Evolutionary conservation across 2,888 invertebrate species (phyloP), one percentile per base, ranked within the genome.

Genomic region (Aquatica leii): DNA sequence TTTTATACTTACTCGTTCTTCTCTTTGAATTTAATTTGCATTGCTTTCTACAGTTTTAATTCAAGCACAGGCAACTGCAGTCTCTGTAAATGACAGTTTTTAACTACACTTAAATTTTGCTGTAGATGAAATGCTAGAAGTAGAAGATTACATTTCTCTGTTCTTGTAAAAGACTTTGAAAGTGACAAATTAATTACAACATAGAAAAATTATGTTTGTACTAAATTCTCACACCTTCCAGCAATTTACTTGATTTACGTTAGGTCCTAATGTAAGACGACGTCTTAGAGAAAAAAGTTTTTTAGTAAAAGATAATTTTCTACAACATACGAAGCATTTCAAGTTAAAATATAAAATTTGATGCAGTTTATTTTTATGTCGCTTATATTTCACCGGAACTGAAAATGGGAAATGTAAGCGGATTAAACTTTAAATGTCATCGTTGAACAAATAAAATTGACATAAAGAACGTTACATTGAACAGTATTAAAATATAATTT

Each of bases 161-260:
- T 24, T 24, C 24, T 24, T 24, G n/a, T n/a, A 24, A 2, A 24
- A 2, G 24, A 24, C 24, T 54, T 53, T 60, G 18, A 50, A 60
- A 24, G 54, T 54, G 60, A 60, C 60, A 60, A 60, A 60, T 60
- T 60, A 60, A 60, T 60, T 60, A 49, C 54, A 49, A 52, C n/a
- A 49, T 20, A 48, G 54, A 53, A 48, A 54, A 60, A 48, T 60
- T 60, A 60, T 49, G 54, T 50, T 21, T 49, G 20, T 58, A 50
- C 58, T 51, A 24, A 58, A 58, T 58, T 58, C 50, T 58, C 50
- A 50, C 31, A 58, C 58, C 50, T 50, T 50, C 58, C 50, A 41
- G 50, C 58, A 58, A 58, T 58, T 58, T 58, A 48, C 50, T 58
- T 58, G 51, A 58, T 58, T 58, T 50, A 58, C 58, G 58, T 58